Percentiles rank a stretch among this genome's conserved stretches.
Conservation (phyloP, 1,140 invertebrate genomes). For the Vanessa tameamea region DNA sequence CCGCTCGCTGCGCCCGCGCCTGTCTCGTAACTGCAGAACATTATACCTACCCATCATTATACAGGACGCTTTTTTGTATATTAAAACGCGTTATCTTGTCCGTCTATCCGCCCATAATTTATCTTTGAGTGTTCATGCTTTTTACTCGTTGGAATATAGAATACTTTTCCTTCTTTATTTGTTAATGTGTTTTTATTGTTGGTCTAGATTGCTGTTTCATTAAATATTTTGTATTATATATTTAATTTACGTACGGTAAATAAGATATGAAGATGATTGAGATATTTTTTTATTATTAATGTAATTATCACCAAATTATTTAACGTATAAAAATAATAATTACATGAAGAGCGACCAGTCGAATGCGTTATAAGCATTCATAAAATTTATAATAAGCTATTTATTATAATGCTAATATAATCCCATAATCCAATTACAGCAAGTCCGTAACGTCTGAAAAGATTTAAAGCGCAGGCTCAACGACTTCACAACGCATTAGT, state of each 20-base stretch:
- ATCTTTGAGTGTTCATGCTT: constrained; percentile 26
- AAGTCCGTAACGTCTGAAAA: no score
- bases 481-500: no score
- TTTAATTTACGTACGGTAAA: neutral
- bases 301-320: no score
- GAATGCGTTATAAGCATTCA: no score
- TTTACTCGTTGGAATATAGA: constrained; percentile 17
- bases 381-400: no score
- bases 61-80: constrained; percentile 29
- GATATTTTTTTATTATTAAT: no score
- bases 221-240: neutral
- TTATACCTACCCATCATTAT: constrained; percentile 33
- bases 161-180: constrained; percentile 13
- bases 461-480: no score
- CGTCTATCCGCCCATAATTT: constrained; percentile 20
- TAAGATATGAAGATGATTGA: neutral
- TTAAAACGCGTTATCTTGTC: constrained; percentile 20
- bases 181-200: neutral
- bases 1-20: constrained; percentile 11
- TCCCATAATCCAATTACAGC: no score
- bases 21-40: constrained; percentile 8
- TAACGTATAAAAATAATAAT: no score
- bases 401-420: no score
- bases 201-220: constrained; percentile 6
- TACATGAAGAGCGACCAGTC: no score